Evolutionary conservation across 2,113 vertebrate species (phyloP), one percentile per base, ranked within the genome.

Genomic region (Thalassarche chlororhynchos): DNA sequence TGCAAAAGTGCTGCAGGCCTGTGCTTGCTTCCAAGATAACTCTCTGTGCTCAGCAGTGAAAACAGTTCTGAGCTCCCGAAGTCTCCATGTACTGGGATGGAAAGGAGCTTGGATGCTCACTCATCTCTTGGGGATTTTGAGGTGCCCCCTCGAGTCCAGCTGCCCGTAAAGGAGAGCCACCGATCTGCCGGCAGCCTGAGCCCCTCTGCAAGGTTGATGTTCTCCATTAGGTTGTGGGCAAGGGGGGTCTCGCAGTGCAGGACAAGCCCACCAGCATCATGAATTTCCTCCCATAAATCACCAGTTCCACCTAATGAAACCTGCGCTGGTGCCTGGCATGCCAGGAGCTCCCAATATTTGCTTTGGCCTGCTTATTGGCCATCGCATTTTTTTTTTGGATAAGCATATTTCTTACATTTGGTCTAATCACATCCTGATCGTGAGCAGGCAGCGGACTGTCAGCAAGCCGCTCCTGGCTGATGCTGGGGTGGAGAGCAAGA

Each of bases 361-460:
- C 40, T 74, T 36, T 47, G 71, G 14, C 51, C 2, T 1, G 12
- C 26, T 87, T 64, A 29, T 51, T 66, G 3, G 8, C 69, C 66
- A 46, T 42, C 49, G 25, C 17, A 1, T 26, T 8, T 36, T 17
- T 86, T 83, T 76, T 68, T 32, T 16, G 23, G 76, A 34, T 36
- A 4, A 38, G 20, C 36, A 5, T 26, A 17, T 65, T 79, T 61
- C 65, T 61, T 14, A 28, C 57, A 2, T 24, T 82, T 32, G 20
- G 5, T n/a, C 40, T 82, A 66, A 40, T 47, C 65, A 17, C 60
- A 68, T 19, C 79, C 75, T 49, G 70, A 44, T 0, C 57, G 20
- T 0, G 0, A 68, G 74, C 2, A 5, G 77, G 49, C 87, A 77
- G 49, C 0, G 1, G 55, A 19, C 57, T 72, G 46, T 32, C 84